A percentile compares a stretch with the other conserved stretches of the same genome.
Conservation (phyloP, 2,797 vertebrate genomes). For the Cetoscarus ocellatus region DNA sequence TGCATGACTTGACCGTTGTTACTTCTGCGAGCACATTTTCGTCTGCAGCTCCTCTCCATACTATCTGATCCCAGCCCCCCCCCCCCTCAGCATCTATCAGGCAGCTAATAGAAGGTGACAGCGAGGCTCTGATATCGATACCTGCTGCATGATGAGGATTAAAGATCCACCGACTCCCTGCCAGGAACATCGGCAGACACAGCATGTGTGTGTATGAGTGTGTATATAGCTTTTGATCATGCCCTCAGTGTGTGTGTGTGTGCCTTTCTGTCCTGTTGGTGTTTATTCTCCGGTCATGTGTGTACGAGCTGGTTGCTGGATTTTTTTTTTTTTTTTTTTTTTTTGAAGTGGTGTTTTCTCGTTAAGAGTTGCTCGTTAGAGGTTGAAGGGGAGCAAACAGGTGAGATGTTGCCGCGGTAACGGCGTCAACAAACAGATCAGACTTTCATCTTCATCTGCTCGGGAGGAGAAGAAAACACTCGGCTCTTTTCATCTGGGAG, state of each 20-base stretch:
- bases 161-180: conserved; percentile 86
- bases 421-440: conserved; percentile 59
- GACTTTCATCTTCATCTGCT: conserved; percentile 73
- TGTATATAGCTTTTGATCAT: conserved; percentile 30
- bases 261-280: conserved; percentile 14
- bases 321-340: not conserved
- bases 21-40: not conserved
- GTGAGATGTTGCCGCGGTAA: conserved; percentile 67
- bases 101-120: conserved; percentile 92
- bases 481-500: conserved; percentile 64
- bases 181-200: conserved; percentile 68
- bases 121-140: conserved; percentile 93
- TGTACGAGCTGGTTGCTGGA: too few species aligned
- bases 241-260: conserved; percentile 16
- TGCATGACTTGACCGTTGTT: not conserved
- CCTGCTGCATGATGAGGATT: conserved; percentile 92
- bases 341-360: conserved; percentile 63
- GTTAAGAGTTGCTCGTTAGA: conserved; percentile 72
- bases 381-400: conserved; percentile 68
- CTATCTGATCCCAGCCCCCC: not conserved
- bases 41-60: not conserved
- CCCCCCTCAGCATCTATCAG: conserved; percentile 71
- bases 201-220: conserved; percentile 26
- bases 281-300: not conserved
- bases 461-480: conserved; percentile 57